Evolutionary conservation across 2,113 vertebrate species (phyloP).

Genomic region (Zeus faber): DNA sequence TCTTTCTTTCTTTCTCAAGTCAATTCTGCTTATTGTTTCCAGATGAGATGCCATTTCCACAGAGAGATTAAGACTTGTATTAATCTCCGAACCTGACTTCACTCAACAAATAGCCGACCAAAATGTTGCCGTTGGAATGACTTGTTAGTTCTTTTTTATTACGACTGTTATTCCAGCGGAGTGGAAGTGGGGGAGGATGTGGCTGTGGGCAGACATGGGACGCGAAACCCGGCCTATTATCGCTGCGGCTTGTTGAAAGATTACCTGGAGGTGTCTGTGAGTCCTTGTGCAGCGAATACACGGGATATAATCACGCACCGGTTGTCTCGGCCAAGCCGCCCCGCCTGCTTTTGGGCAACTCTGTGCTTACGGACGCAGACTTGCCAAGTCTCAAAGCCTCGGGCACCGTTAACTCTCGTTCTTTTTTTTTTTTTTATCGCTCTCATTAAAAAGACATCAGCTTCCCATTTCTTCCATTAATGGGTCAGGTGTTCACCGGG

Average conservation of each 20-base stretch:
- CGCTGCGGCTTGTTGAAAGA: conserved; percentile 23
- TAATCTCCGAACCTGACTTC: conserved; percentile 54
- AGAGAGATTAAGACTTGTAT: conserved; percentile 53
- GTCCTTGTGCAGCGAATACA: background rate
- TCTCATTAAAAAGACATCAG: conserved; percentile 65
- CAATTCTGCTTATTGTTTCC: conserved; percentile 67
- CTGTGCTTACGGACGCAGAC: conserved; percentile 15
- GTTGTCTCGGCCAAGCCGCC: conserved; percentile 29
- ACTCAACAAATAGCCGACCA: conserved; percentile 39
- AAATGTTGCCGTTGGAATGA: conserved; percentile 41
- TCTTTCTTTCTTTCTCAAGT: conserved; percentile 31
- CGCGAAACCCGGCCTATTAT: no score
- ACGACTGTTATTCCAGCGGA: no score
- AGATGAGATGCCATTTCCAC: conserved; percentile 59
- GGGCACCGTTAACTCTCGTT: conserved; percentile 48
- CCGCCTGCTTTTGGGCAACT: conserved; percentile 36
- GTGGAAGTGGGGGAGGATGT: no score
- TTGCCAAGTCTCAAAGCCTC: conserved; percentile 31
- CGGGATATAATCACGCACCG: conserved; percentile 40
- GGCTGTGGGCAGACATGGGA: conserved; percentile 33
- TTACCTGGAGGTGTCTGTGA: conserved; percentile 5
- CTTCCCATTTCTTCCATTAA: conserved; percentile 56
- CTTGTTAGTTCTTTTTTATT: conserved; percentile 41
- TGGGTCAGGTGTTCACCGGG: conserved; percentile 57
- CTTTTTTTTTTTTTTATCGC: no score